Conservation (phyloP, 2,888 invertebrate species). For the Macaria liturata region DNA sequence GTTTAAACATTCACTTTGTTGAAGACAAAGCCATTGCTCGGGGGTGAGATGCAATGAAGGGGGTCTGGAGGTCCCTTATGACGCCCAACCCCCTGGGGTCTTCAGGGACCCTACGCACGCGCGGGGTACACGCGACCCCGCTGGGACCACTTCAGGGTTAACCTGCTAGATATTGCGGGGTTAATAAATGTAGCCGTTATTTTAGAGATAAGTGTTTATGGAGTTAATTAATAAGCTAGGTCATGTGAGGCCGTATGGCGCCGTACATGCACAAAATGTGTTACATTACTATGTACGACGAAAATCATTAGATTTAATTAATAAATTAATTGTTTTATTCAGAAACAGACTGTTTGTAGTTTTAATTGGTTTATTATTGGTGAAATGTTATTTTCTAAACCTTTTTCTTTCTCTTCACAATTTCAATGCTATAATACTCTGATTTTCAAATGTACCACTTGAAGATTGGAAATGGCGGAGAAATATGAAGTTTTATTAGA, state of each 20-base stretch:
- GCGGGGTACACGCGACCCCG: slow-evolving; percentile 62
- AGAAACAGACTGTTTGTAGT: no score
- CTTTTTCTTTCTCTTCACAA: no score
- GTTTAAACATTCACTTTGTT: slow-evolving; percentile 69
- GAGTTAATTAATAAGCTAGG: slow-evolving; percentile 29
- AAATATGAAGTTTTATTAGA: no score
- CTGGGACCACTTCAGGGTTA: slow-evolving; percentile 71
- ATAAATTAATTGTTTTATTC: no score
- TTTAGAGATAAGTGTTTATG: slow-evolving; percentile 53
- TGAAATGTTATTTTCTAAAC: no score
- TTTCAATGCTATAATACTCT: no score
- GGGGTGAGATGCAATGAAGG: slow-evolving; percentile 56
- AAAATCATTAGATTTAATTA: no score
- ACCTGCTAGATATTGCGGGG: slow-evolving; percentile 44
- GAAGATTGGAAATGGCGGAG: no score
- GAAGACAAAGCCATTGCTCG: slow-evolving; percentile 48
- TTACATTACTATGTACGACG: not conserved
- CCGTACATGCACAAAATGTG: slow-evolving; percentile 15
- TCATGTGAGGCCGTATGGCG: slow-evolving; percentile 28
- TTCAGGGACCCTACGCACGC: slow-evolving; percentile 34
- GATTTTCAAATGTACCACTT: no score
- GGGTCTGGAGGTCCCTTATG: slow-evolving; percentile 9
- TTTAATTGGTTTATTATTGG: no score
- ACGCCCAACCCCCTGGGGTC: slow-evolving; percentile 45
- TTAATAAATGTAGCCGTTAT: slow-evolving; percentile 49